Evolutionary conservation across 2,797 vertebrate genomes (phyloP), one percentile per base, ranked within the genome.

Genomic region (Hirundo rustica): DNA sequence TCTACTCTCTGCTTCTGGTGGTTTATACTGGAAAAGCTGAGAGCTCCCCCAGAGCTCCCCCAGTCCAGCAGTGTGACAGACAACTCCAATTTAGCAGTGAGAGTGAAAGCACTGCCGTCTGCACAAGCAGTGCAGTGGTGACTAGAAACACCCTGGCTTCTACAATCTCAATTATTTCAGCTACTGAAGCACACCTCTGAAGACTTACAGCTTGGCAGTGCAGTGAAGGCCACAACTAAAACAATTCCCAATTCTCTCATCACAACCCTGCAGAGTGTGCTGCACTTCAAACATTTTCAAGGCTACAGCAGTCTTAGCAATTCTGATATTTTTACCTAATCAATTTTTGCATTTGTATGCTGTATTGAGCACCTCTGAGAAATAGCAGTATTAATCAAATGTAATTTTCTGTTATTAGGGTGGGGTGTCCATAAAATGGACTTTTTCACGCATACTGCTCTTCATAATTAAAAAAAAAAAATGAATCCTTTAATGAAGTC

Each of bases 391-490:
- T 89, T 85, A 92, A 94, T 93, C 86, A 88, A 91, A 94, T 22
- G 57, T 78, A 36, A 53, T 61, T 88, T 94, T 71, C 89, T 85
- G 70, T 85, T 72, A 81, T 57, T 72, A 85, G 78, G 82, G 89
- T 68, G 78, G 57, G 22, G 57, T 25, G 76, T 75, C 60, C 74
- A 64, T 40, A 78, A 93, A 93, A 95, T 42, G 38, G 92, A 65
- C 70, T 88, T 89, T 60, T 85, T 77, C 67, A 92, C 23, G 54
- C 92, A 82, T 57, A 71, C 61, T 71, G 45, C 72, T 93, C 71
- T 88, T 79, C 50, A 5, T 85, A 90, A 93, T 92, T 36, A 36
- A 38, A 42, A 38, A 83, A 96, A 96, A 74, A 81, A 90, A 95
- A 88, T 48, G n/a, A 93, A 74, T 76, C 66, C 19, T 50, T 82